phyloP scores from a whole-genome alignment of 2,113 vertebrate genomes.

The Chloebia gouldiae region DNA sequence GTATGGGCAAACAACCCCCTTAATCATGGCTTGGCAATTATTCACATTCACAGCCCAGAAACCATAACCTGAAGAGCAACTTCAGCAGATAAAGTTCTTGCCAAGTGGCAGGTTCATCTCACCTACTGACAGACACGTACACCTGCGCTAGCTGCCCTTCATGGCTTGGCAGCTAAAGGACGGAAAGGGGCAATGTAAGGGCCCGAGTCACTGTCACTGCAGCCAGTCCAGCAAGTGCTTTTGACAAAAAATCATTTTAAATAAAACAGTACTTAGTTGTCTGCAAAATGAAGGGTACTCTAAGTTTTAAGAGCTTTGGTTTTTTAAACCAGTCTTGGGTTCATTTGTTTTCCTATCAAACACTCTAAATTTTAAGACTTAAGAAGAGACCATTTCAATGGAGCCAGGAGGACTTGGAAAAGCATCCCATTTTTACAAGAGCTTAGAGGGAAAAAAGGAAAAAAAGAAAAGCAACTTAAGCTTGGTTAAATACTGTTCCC shows the following conservation, averaged over 20 bases:
- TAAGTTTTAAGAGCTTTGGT: neutral
- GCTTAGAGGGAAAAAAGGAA: neutral
- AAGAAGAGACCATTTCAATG: neutral
- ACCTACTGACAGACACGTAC: neutral
- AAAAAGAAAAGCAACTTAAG: neutral
- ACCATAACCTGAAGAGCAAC: neutral
- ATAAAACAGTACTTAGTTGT: neutral
- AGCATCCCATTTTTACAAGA: neutral
- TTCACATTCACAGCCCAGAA: neutral
- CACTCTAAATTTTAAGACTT: neutral
- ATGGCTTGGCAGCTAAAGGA: neutral
- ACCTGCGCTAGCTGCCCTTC: neutral
- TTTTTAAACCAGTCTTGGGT: neutral
- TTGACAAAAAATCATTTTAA: neutral
- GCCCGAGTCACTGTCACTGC: neutral
- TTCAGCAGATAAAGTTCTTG: neutral
- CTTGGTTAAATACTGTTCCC: neutral
- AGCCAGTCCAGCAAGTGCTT: neutral
- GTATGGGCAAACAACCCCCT: neutral
- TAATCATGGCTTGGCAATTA: neutral
- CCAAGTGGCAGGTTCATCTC: neutral
- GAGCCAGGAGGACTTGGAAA: neutral
- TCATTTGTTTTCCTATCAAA: neutral
- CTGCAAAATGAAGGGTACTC: neutral
- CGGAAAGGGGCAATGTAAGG: neutral